Base-by-base conservation (phyloP, 2,888 invertebrate genomes). In the Dysmachus trigonus region DNA sequence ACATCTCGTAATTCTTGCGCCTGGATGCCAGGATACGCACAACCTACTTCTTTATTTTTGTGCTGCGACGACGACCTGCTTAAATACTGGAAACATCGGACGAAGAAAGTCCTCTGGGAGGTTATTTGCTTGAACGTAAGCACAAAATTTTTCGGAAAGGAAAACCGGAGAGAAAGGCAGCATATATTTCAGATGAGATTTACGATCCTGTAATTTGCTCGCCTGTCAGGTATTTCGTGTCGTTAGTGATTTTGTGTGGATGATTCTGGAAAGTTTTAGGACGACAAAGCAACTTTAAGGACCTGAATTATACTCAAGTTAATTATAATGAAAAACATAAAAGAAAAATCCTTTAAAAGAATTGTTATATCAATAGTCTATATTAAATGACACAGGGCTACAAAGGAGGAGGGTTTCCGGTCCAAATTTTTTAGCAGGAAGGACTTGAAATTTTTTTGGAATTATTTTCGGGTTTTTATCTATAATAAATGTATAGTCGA, bases 121-220 rank as follows among this genome's bases (percentile, higher is more conserved):
- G 77, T 38, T 85, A 85, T 85, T 77, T 85, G 38, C 71, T 71
- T 47, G 15, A 18, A 33, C 41, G 47, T 53, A 85, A 51, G 74
- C 86, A 86, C 53, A 86, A 86, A 83, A n/a, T n/a, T n/a, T 86
- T 86, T 62, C 13, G 86, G 76, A 15, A 86, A 82, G 83, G 83
- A 86, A 62, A 86, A n/a, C n/a, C n/a, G n/a, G n/a, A 53, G 51
- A 74, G 62, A 62, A 86, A 86, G 47, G 82, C 83, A 86, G 82
- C 83, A 86, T 81, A 86, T 81, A 86, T 86, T 83, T 86, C 62
- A 74, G 33, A 33, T 6, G 27, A 86, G 82, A 86, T 86, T 86
- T 86, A 86, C 74, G 82, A 27, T 27, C 72, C 51, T 86, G 83
- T 62, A 83, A 86, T 86, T 86, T 82, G 74, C 53, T 38, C 71